These are phyloP conservation scores for Limnephilus rhombicus DNA, from an alignment of 2,888 invertebrate species.

Conservation along the genomic window DNA sequence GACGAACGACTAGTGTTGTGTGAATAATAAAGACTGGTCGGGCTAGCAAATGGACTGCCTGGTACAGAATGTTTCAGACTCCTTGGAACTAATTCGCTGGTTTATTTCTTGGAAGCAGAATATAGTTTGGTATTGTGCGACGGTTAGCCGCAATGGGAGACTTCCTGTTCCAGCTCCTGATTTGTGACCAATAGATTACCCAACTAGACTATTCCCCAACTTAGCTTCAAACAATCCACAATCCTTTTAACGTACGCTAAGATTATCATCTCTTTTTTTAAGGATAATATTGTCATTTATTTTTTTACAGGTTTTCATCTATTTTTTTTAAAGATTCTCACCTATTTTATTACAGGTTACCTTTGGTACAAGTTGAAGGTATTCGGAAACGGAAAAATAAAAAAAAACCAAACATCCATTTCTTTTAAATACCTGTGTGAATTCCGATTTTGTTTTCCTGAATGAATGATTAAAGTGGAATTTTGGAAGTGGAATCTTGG, in stretches of 20 bases:
- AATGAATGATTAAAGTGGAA: too few relatives aligned
- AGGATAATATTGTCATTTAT: too few relatives aligned
- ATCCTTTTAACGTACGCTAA: neutral
- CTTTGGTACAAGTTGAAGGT: too few relatives aligned
- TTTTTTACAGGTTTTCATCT: too few relatives aligned
- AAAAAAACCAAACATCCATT: too few relatives aligned
- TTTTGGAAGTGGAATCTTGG: too few relatives aligned
- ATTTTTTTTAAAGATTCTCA: too few relatives aligned
- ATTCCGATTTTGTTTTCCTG: too few relatives aligned
- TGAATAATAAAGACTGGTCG: neutral
- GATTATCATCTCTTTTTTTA: neutral
- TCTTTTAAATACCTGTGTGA: too few relatives aligned
- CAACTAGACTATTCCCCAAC: neutral
- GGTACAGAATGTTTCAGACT: neutral
- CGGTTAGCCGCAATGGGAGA: slow-evolving; percentile 32
- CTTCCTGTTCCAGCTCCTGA: slow-evolving; percentile 35
- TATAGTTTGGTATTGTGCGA: slow-evolving; percentile 18
- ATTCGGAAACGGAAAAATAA: too few relatives aligned
- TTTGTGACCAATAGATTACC: slow-evolving; percentile 4
- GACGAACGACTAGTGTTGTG: neutral
- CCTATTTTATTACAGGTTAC: too few relatives aligned
- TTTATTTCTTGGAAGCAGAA: neutral
- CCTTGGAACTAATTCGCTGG: neutral
- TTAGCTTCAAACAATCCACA: neutral
- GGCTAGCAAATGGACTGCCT: neutral